Evolutionary conservation across 2,113 vertebrate genomes (phyloP).

Genomic region (Pelecanoides urinatrix): DNA sequence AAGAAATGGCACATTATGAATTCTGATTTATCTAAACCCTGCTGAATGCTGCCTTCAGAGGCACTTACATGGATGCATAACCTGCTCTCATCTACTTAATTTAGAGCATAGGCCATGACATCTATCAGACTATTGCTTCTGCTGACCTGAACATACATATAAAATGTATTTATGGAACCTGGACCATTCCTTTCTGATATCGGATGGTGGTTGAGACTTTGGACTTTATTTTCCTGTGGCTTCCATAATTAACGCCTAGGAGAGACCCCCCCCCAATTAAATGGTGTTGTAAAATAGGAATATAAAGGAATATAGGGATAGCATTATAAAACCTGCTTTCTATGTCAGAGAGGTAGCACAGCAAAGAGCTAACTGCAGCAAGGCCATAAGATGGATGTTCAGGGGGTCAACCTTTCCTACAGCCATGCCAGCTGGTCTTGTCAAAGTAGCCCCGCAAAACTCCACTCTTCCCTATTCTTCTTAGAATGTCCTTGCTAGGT

Average conservation of each 20-base stretch:
- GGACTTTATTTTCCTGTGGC: not conserved
- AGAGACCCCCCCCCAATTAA: not conserved
- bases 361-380: not conserved
- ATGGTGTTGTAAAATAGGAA: not conserved
- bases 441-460: not conserved
- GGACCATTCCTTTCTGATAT: not conserved
- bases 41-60: not conserved
- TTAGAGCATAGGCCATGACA: not conserved
- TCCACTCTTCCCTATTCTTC: not conserved
- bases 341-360: not conserved
- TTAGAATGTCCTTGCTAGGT: not conserved
- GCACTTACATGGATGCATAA: not conserved
- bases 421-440: not conserved
- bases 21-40: not conserved
- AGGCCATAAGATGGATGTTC: not conserved
- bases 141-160: not conserved
- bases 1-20: not conserved
- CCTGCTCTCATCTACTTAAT: not conserved
- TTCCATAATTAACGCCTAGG: fast-evolving
- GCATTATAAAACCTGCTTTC: not conserved
- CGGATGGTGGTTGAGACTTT: not conserved
- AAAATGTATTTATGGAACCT: not conserved
- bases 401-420: not conserved
- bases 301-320: not conserved
- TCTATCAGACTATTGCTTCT: not conserved